Evolutionary conservation across 2,797 vertebrate genomes (phyloP).

Genomic region (Thalassophryne amazonica): DNA sequence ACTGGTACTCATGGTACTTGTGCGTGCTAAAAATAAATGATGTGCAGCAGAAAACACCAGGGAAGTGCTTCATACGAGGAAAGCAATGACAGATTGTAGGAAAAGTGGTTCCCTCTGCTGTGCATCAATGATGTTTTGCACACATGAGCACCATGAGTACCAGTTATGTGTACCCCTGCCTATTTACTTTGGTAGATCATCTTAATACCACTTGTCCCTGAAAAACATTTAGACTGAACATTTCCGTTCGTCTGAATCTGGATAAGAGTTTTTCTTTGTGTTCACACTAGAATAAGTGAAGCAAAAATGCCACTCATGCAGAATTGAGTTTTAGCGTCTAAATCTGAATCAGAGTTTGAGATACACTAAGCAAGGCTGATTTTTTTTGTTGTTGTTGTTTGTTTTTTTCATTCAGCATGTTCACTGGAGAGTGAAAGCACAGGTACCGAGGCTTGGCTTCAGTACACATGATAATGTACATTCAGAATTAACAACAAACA

Average conservation of each 20-base stretch:
- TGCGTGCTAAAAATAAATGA: too few species aligned
- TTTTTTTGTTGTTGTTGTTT: too few species aligned
- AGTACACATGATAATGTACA: constrained; percentile 11
- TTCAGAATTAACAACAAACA: constrained; percentile 11
- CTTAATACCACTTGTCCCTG: constrained; percentile 14
- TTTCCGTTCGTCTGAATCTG: constrained; percentile 16
- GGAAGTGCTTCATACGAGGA: too few species aligned
- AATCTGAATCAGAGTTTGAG: constrained; percentile 6
- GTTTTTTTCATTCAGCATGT: not conserved
- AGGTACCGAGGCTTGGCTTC: constrained; percentile 16
- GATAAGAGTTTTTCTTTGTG: constrained; percentile 6
- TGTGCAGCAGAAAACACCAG: too few species aligned
- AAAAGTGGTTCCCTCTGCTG: too few species aligned
- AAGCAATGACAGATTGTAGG: too few species aligned
- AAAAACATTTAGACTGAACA: constrained; percentile 14
- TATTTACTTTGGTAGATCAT: constrained; percentile 32
- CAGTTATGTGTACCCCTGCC: too few species aligned
- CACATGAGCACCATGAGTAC: too few species aligned
- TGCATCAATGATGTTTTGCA: too few species aligned
- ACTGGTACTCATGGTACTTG: too few species aligned
- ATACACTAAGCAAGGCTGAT: not conserved
- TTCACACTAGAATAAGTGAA: not conserved
- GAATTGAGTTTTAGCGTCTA: constrained; percentile 11
- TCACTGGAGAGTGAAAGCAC: constrained; percentile 9
- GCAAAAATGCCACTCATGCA: constrained; percentile 7